Base-by-base conservation (phyloP, 2,113 vertebrate species). In the Zapornia atra region DNA sequence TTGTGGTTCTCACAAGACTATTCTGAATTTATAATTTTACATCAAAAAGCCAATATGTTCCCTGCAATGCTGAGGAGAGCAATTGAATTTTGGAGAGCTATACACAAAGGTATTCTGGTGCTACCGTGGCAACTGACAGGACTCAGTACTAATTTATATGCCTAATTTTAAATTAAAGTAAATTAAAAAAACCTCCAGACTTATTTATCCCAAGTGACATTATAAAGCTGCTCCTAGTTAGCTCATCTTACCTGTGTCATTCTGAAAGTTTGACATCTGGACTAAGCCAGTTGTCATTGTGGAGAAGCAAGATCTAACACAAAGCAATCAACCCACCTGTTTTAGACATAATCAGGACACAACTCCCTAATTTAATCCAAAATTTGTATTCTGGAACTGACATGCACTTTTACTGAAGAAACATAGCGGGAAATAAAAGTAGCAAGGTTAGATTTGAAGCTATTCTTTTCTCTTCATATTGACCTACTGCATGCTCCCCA, bases 371-470 rank as follows among this genome's bases (percentile, higher is more conserved):
- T 46, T 89, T 63, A 57, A 82, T 36, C 14, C 15, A 69, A 82
- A 91, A 25, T 10, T 75, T 34, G 2, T 36, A 13, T 65, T 95
- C 53, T 91, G 65, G 29, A 91, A 68, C 8, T 1, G 2, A 10
- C 3, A 15, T 21, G 18, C 13, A 76, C 61, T 82, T 53, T 3
- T 56, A 40, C 28, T 40, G 40, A 77, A 84, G 57, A 77, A 81
- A 29, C 9, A 66, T 6, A 51, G 6, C 2, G 44, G 44, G 17
- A 11, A 22, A 22, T 22, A 22, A 11, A 2, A 0, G 8, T n/a
- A 71, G 28, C 3, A 59, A 71, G 6, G 2, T 34, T 48, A 51
- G 24, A 56, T 65, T 85, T 63, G 28, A 85, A 86, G 6, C 12
- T 11, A 11, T 60, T 51, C 6, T 75, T 63, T 87, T 59, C 13